These are phyloP conservation scores for Mechanitis messenoides DNA, from an alignment of 2,888 invertebrate genomes.

Conservation along the genomic window DNA sequence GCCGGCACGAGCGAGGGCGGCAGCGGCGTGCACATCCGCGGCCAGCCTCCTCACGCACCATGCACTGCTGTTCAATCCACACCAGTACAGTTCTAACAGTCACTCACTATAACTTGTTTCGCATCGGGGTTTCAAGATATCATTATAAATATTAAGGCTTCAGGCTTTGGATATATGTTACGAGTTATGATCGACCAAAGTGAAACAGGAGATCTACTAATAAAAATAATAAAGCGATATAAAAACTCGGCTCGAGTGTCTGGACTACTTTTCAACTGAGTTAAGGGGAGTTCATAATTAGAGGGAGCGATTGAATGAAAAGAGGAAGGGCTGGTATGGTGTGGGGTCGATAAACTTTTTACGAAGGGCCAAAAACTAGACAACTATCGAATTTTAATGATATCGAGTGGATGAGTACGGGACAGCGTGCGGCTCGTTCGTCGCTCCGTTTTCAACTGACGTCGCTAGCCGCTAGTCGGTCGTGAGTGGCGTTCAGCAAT, in stretches of 20 bases:
- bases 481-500: constrained; percentile 56
- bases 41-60: constrained; percentile 46
- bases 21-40: constrained; percentile 74
- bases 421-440: constrained; percentile 63
- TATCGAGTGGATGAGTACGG: constrained; percentile 27
- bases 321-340: constrained; percentile 72
- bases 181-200: neutral
- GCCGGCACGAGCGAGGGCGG: constrained; percentile 62
- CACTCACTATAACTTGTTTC: constrained; percentile 59
- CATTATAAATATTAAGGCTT: neutral
- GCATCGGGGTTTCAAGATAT: constrained; percentile 17
- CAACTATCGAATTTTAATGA: constrained; percentile 24
- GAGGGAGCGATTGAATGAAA: constrained; percentile 69
- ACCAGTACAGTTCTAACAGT: constrained; percentile 29
- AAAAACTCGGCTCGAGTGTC: constrained; percentile 54
- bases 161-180: neutral
- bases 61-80: constrained; percentile 30
- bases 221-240: constrained; percentile 64
- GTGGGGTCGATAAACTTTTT: constrained; percentile 70
- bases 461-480: constrained; percentile 66
- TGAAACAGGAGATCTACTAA: neutral
- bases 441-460: constrained; percentile 44
- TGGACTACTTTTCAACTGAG: constrained; percentile 61
- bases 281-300: constrained; percentile 74
- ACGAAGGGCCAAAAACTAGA: constrained; percentile 34